These are phyloP conservation scores for Onychomys arenicola DNA, from an alignment of 2,797 vertebrate species.

Conservation along the genomic window DNA sequence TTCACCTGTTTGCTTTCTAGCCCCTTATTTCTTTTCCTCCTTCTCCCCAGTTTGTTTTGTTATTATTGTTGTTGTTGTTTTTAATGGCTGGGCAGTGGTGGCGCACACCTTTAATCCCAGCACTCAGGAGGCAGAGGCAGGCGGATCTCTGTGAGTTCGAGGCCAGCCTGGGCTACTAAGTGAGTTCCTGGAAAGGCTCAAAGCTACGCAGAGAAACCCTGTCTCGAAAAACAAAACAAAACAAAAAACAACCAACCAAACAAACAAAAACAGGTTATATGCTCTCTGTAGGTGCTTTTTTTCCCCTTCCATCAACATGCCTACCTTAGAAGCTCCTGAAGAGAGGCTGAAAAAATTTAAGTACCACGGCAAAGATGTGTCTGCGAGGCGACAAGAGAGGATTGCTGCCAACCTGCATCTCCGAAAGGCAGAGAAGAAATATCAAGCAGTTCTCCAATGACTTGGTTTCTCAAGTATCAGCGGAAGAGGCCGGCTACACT, in stretches of 20 bases:
- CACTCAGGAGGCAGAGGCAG: no score
- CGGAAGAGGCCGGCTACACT: conserved; percentile 69
- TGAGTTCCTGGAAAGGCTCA: no score
- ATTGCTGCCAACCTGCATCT: conserved; percentile 89
- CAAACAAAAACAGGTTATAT: no score
- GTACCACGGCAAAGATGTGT: conserved; percentile 92
- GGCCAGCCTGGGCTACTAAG: no score
- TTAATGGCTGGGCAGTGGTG: no score
- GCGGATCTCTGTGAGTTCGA: no score
- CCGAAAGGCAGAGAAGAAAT: conserved; percentile 93
- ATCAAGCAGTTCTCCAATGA: conserved; percentile 77
- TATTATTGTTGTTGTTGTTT: no score
- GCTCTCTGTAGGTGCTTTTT: neutral
- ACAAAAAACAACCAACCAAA: no score
- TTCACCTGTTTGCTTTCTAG: neutral
- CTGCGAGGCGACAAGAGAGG: conserved; percentile 90
- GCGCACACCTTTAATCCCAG: no score
- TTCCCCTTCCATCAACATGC: conserved; percentile 87
- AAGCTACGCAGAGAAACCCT: no score
- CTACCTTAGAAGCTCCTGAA: conserved; percentile 76
- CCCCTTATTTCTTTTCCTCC: neutral
- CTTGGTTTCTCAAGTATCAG: conserved; percentile 79
- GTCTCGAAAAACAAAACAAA: no score
- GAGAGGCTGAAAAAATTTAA: conserved; percentile 92
- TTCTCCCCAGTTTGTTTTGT: no score